Conservation (phyloP, 2,888 invertebrate species). For the Hirtodrosophila alboralis region DNA sequence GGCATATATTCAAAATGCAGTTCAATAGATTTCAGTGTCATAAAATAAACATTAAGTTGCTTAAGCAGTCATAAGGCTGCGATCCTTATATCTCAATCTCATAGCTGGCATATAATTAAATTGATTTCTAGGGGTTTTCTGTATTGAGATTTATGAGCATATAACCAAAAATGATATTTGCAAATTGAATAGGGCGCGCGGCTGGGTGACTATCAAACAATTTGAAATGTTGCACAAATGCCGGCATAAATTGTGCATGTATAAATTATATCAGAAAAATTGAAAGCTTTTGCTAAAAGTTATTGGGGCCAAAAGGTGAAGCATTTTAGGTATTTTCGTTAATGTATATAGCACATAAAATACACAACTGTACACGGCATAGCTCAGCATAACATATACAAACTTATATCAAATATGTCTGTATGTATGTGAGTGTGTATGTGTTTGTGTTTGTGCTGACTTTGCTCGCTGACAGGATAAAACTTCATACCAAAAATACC, state of each 20-base stretch:
- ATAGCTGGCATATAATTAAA: constrained; percentile 63
- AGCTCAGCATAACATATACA: constrained; percentile 22
- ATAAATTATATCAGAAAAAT: constrained; percentile 57
- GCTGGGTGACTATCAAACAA: constrained; percentile 16
- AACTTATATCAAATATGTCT: constrained; percentile 58
- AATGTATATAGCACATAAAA: constrained; percentile 6
- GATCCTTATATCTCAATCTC: background rate
- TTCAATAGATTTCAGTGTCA: constrained; percentile 71
- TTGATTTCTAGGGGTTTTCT: constrained; percentile 56
- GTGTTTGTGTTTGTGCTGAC: constrained; percentile 30
- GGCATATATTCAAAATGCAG: constrained; percentile 72
- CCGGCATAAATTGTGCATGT: constrained; percentile 59
- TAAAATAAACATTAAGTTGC: constrained; percentile 73
- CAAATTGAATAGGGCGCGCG: constrained; percentile 62
- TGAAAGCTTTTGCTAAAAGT: constrained; percentile 27
- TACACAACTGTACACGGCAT: constrained; percentile 21
- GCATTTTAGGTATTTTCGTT: constrained; percentile 54
- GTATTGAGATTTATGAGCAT: constrained; percentile 56
- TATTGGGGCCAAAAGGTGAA: constrained; percentile 35
- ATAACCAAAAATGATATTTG: constrained; percentile 49
- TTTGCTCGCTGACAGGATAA: constrained; percentile 54
- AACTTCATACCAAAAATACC: constrained; percentile 71
- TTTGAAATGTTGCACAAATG: constrained; percentile 65
- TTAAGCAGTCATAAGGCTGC: constrained; percentile 52
- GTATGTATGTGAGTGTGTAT: constrained; percentile 13